Conservation (phyloP, 2,888 invertebrate species). For the Ochlodes sylvanus region DNA sequence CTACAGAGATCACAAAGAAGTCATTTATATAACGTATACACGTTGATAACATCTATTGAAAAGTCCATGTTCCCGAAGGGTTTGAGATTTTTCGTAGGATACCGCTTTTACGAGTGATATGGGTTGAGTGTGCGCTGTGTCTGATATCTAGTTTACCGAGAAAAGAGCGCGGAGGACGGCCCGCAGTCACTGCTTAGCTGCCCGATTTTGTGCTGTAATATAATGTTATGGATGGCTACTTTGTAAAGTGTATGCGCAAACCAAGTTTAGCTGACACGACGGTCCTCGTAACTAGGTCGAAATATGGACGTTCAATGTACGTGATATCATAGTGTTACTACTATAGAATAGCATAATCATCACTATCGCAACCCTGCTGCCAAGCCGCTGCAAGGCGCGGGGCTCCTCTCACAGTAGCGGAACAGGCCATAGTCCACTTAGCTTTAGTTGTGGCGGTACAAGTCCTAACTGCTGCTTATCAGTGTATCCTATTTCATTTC, state of each 20-base stretch:
- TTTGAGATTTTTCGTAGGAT: slow-evolving; percentile 1
- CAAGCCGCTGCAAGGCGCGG: too few relatives aligned
- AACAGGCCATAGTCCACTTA: too few relatives aligned
- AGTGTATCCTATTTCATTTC: too few relatives aligned
- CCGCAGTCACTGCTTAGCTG: too few relatives aligned
- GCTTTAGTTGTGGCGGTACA: too few relatives aligned
- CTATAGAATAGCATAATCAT: too few relatives aligned
- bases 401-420: too few relatives aligned
- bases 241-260: not conserved
- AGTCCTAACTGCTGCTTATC: too few relatives aligned
- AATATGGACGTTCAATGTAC: not conserved
- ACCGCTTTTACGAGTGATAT: slow-evolving; percentile 10
- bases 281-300: not conserved
- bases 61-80: slow-evolving; percentile 1
- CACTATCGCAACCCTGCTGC: too few relatives aligned
- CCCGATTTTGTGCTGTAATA: not conserved
- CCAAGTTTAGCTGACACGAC: too few relatives aligned
- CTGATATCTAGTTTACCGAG: not conserved
- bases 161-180: not conserved
- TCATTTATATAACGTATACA: slow-evolving; percentile 2
- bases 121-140: slow-evolving; percentile 8
- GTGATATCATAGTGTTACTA: too few relatives aligned
- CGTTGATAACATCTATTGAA: slow-evolving; percentile 4
- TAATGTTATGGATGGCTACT: not conserved
- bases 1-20: not conserved